These are phyloP conservation scores for Platichthys flesus DNA, from an alignment of 2,113 vertebrate genomes.

Conservation along the genomic window DNA sequence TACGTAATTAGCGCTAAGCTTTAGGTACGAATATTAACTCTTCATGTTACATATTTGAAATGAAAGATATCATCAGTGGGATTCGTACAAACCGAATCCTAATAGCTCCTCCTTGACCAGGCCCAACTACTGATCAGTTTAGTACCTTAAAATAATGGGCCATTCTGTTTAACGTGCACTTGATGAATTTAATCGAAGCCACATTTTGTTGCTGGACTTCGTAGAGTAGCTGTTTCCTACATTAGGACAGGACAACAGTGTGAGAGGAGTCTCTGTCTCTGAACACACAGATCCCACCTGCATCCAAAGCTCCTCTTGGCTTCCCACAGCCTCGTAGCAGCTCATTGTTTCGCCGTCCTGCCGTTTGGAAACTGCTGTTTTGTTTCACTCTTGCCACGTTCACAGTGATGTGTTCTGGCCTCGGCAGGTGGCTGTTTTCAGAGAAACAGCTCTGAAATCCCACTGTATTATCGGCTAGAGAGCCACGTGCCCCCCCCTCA, in stretches of 20 bases:
- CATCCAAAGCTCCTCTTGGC: neutral
- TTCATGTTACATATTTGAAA: neutral
- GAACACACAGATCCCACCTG: neutral
- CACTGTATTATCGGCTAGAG: neutral
- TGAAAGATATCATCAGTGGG: no score
- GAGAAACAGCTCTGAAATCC: neutral
- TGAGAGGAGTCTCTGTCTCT: neutral
- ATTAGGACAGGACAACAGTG: neutral
- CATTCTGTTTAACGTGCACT: neutral
- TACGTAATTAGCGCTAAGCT: no score
- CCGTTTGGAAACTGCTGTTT: neutral
- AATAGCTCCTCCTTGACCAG: no score
- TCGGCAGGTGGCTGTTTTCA: neutral
- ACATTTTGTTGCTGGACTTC: neutral
- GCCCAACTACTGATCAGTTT: neutral
- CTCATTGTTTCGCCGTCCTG: slow-evolving; percentile 3
- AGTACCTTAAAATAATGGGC: neutral
- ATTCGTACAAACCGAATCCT: no score
- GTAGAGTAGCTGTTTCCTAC: neutral
- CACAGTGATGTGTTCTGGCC: neutral
- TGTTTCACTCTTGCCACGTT: neutral
- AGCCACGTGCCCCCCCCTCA: neutral
- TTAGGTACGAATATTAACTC: no score
- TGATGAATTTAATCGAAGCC: neutral
- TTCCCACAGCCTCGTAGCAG: neutral